These are phyloP conservation scores for Muraenolepis orangiensis DNA, from an alignment of 2,797 vertebrate species.

Conservation along the genomic window DNA sequence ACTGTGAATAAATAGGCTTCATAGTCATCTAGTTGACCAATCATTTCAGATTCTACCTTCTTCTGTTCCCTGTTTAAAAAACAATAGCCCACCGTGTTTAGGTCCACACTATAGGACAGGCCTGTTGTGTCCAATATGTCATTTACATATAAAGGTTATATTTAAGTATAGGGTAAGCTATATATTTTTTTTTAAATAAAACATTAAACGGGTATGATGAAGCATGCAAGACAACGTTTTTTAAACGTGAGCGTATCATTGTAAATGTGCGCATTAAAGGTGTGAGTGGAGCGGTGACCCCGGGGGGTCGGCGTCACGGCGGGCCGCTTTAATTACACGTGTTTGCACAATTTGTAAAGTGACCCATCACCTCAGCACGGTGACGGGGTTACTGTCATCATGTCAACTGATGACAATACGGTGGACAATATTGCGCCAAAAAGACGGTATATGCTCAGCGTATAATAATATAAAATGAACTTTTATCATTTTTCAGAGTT, in stretches of 20 bases:
- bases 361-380: slow-evolving; percentile 46
- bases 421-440: neutral
- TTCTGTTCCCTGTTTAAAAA: neutral
- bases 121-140: neutral
- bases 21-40: neutral
- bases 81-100: neutral
- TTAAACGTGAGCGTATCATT: neutral
- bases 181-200: slow-evolving; percentile 1
- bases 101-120: neutral
- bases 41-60: neutral
- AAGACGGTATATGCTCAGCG: neutral
- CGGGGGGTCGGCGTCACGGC: slow-evolving; percentile 4
- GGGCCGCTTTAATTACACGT: slow-evolving; percentile 8
- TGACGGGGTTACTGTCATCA: slow-evolving; percentile 45
- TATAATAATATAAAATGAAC: too few species aligned
- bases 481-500: too few species aligned
- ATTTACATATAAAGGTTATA: neutral
- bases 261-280: neutral
- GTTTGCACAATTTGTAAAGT: slow-evolving; percentile 27
- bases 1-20: neutral
- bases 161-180: neutral
- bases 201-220: neutral
- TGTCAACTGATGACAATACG: slow-evolving; percentile 3
- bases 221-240: neutral
- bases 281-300: too few species aligned